A percentile compares a stretch with the other conserved stretches of the same genome.
Conservation (phyloP, 2,888 invertebrate genomes). For the Netelia melanura region DNA sequence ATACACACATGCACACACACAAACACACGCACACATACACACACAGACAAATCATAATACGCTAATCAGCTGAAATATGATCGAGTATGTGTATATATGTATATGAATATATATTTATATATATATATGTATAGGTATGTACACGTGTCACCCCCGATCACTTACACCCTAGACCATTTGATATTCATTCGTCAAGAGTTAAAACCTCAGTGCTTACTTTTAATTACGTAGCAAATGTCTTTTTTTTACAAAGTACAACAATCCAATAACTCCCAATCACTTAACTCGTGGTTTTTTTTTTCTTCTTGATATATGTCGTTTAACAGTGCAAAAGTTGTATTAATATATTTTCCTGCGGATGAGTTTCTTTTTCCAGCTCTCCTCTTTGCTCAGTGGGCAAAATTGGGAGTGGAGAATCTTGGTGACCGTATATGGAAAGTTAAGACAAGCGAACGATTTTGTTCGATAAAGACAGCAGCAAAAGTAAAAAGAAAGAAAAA, state of each 20-base stretch:
- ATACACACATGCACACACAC: too few species aligned
- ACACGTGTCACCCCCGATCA: conserved; percentile 54
- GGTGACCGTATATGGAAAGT: conserved; percentile 74
- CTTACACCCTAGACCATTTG: conserved; percentile 49
- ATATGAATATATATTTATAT: conserved; percentile 19
- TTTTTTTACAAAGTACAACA: conserved; percentile 65
- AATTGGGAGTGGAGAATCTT: conserved; percentile 87
- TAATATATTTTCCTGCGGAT: conserved; percentile 82
- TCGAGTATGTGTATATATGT: conserved; percentile 26
- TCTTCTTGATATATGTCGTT: conserved; percentile 33
- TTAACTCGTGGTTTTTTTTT: conserved; percentile 71
- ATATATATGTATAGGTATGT: conserved; percentile 46
- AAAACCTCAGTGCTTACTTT: conserved; percentile 28
- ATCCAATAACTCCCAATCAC: conserved; percentile 69
- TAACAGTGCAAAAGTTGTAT: conserved; percentile 75
- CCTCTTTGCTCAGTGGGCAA: conserved; percentile 95
- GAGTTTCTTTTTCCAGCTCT: conserved; percentile 91
- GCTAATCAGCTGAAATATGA: not conserved
- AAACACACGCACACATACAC: too few species aligned
- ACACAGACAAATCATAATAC: too few species aligned
- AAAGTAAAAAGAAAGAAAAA: conserved; percentile 48
- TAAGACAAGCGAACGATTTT: conserved; percentile 40
- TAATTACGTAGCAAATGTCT: conserved; percentile 42
- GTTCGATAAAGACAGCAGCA: not conserved
- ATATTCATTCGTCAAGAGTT: conserved; percentile 49